These are phyloP conservation scores for Phrixothrix hirtus DNA, from an alignment of 2,888 invertebrate species.

Conservation along the genomic window DNA sequence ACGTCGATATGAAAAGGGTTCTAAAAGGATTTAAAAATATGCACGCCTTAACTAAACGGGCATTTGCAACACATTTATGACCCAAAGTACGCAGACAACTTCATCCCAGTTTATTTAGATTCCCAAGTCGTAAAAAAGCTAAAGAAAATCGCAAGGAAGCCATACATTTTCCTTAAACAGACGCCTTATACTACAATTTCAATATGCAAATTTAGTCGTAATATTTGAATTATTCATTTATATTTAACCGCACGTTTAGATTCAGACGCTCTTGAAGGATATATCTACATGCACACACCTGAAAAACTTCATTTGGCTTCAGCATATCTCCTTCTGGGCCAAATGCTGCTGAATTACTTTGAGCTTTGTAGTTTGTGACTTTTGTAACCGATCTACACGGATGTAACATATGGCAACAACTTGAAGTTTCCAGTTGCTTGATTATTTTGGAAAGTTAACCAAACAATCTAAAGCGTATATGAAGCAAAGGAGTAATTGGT, in stretches of 20 bases:
- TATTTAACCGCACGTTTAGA: conserved; percentile 25
- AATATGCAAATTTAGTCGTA: conserved; percentile 31
- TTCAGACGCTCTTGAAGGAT: conserved; percentile 18
- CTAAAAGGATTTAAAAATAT: conserved; percentile 13
- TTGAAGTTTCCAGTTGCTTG: conserved; percentile 24
- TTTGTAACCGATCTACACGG: conserved; percentile 21
- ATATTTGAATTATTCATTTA: conserved; percentile 33
- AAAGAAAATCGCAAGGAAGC: conserved; percentile 13
- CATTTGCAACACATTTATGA: conserved; percentile 18
- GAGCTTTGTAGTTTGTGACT: conserved; percentile 24
- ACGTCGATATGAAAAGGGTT: background rate
- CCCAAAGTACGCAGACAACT: conserved; percentile 12
- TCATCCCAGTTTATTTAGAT: conserved; percentile 22
- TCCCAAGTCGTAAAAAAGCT: conserved; percentile 16
- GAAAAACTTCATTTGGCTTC: conserved; percentile 25
- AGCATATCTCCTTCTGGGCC: conserved; percentile 19
- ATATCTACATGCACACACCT: conserved; percentile 14
- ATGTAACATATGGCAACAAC: conserved; percentile 22
- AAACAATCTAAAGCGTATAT: conserved; percentile 18
- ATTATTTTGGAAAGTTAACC: conserved; percentile 26
- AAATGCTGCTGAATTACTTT: conserved; percentile 22
- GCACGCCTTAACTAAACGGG: conserved; percentile 14
- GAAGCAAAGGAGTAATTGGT: conserved; percentile 15
- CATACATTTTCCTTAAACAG: conserved; percentile 22
- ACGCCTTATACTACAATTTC: conserved; percentile 27